Percentiles rank a stretch among this genome's conserved stretches.
These are phyloP conservation scores for Bradypus variegatus DNA, from an alignment of 2,797 vertebrate species.

Conservation along the genomic window DNA sequence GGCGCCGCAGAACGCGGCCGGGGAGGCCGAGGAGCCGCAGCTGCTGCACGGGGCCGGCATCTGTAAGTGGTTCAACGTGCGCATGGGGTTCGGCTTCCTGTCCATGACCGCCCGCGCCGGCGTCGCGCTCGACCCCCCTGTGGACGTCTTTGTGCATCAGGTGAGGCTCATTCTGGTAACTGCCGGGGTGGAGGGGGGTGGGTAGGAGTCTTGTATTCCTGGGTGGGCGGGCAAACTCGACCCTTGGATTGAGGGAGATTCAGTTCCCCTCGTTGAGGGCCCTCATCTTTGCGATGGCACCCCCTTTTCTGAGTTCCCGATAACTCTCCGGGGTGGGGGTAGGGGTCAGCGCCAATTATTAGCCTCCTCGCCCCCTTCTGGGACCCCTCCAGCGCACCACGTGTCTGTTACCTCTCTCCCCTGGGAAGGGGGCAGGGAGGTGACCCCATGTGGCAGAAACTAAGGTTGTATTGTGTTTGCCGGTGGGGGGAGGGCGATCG, in stretches of 20 bases:
- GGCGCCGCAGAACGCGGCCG: conserved; percentile 76
- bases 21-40: conserved; percentile 77
- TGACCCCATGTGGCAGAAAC: conserved; percentile 69
- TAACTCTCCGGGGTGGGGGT: neutral
- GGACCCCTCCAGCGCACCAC: conserved; percentile 60
- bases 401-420: conserved; percentile 66
- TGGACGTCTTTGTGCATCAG: conserved; percentile 99
- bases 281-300: neutral
- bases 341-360: conserved; percentile 15
- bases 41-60: conserved; percentile 83
- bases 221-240: neutral
- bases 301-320: neutral
- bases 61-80: conserved; percentile 98
- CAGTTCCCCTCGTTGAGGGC: neutral
- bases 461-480: conserved; percentile 68
- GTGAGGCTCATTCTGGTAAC: conserved; percentile 72
- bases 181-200: neutral
- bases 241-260: neutral
- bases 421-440: conserved; percentile 60
- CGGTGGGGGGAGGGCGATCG: conserved; percentile 60
- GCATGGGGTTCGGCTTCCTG: conserved; percentile 98
- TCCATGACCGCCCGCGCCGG: conserved; percentile 93
- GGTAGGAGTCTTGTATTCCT: neutral
- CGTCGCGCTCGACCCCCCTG: conserved; percentile 84
- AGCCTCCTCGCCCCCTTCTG: conserved; percentile 41